A percentile compares a stretch with the other conserved stretches of the same genome.
phyloP scores from a whole-genome alignment of 2,888 invertebrate genomes.

The Lasioglossum pauxillum region DNA sequence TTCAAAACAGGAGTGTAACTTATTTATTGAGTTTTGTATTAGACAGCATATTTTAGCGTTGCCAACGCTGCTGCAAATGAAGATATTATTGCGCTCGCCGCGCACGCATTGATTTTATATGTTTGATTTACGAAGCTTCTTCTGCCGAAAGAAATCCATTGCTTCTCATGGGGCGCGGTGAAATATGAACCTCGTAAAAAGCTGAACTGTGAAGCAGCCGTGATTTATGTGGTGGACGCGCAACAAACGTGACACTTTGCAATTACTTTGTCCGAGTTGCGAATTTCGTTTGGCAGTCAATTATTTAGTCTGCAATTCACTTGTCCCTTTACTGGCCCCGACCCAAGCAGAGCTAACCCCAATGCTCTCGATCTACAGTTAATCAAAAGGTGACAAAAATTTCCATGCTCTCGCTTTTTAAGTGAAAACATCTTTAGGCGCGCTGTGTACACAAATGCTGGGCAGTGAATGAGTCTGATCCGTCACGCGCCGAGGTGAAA shows the following conservation, averaged over 20 bases:
- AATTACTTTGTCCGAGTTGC: conserved; percentile 53
- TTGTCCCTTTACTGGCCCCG: background rate
- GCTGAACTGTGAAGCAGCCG: conserved; percentile 40
- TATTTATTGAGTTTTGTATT: background rate
- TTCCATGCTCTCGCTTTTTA: background rate
- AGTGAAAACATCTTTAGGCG: too few relatives aligned
- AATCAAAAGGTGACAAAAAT: background rate
- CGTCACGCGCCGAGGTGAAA: too few relatives aligned
- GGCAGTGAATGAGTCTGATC: too few relatives aligned
- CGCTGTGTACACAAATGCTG: too few relatives aligned
- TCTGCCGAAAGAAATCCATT: conserved; percentile 51
- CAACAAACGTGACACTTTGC: conserved; percentile 56
- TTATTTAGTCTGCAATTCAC: background rate
- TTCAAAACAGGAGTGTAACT: background rate
- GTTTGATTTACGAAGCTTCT: conserved; percentile 52
- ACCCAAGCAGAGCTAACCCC: background rate
- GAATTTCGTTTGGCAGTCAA: conserved; percentile 40
- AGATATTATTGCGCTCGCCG: conserved; percentile 13
- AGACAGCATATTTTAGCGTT: background rate
- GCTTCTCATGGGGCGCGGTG: conserved; percentile 32
- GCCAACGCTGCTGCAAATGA: conserved; percentile 43
- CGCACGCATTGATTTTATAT: conserved; percentile 28
- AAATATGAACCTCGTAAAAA: conserved; percentile 58
- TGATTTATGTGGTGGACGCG: conserved; percentile 53
- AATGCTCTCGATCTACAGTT: background rate